Evolutionary conservation across 2,797 vertebrate species (phyloP), one percentile per base, ranked within the genome.

Genomic region (Acrossocheilus fasciatus): DNA sequence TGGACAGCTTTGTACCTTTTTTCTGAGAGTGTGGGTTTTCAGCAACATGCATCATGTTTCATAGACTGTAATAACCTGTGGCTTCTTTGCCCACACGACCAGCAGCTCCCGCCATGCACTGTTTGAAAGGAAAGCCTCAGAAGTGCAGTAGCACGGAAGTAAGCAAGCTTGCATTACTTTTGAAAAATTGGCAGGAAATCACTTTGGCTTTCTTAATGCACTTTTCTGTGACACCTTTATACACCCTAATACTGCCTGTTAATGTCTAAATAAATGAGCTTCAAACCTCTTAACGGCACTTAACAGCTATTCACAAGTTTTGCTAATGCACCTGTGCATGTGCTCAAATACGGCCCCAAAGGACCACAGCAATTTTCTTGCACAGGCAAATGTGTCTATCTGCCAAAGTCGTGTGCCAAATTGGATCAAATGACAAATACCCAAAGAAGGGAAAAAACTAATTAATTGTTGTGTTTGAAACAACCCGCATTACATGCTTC

Each of bases 61-160:
- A 72, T 11, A 73, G 7, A 64, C 54, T 64, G 8, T 68, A 26
- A 76, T n/a, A 76, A 50, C 23, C 23, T 68, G 73, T 50, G 30
- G 73, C 64, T 70, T 34, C 2, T 85, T 76, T 50, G 23, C 59
- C 47, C 36, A 20, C 76, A 26, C 47, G 30, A 41, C 10, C 45
- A 70, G 34, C 50, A 69, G 68, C 18, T 79, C 47, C 36, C 62
- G 36, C 47, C 36, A 57, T 43, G 26, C 2, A 45, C 2, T 0
- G 39, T 39, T 75, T 75, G 41, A 83, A 23, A 41, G 7, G 20
- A 82, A 74, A 83, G 3, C 82, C 39, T 14, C 47, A 47, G 30
- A 52, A 14, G 66, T 73, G 54, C 80, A 83, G 50, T 11, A 52
- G 82, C 47, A 77, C 83, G 74, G 74, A 85, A 78, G 62, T 69